Base-by-base conservation (phyloP, 23 tunicate genomes). In the Styela clava region DNA sequence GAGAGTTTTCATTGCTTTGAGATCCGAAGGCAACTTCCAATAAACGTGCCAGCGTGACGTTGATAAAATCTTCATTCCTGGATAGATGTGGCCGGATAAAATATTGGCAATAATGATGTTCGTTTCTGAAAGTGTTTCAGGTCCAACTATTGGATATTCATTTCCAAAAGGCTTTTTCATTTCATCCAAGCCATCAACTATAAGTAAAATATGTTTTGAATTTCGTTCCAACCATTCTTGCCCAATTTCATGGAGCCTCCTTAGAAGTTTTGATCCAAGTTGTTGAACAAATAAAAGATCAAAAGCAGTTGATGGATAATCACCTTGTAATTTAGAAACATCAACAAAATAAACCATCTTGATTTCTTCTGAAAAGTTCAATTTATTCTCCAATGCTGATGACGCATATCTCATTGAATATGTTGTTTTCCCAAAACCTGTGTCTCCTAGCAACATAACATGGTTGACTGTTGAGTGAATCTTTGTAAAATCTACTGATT, bases 271-370 rank as follows among this genome's bases (percentile, higher is more conserved):
- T 12, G 30, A 29, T 25, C 71, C 71, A 27, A 67, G 30, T 67
- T 67, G 71, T 67, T 67, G 71, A 0, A 29, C 16, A 24, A 67
- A 67, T 25, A 67, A 29, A 1, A 67, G 71, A 67, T 67, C 71
- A 67, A 67, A 67, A 22, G 71, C n/a, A 67, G 71, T 67, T 18
- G 71, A 67, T 18, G n/a, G 21, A 16, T 27, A 0, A 25, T 27
- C 71, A 29, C 0, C 16, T 1, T 67, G 71, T 27, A 67, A 29
- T 16, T 67, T 21, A 29, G 71, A 67, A 67, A 67, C 71, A 25
- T 67, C 32, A 29, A 67, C 24, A 29, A 67, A 67, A 29, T 67
- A 29, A 24, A 67, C 71, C 32, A 67, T 27, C 31, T 67, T 67
- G 32, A 67, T 29, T 18, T 67, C 71, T 21, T 67, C 16, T 1